Evolutionary conservation across 2,113 vertebrate genomes (phyloP).

Genomic region (Uria aalge): DNA sequence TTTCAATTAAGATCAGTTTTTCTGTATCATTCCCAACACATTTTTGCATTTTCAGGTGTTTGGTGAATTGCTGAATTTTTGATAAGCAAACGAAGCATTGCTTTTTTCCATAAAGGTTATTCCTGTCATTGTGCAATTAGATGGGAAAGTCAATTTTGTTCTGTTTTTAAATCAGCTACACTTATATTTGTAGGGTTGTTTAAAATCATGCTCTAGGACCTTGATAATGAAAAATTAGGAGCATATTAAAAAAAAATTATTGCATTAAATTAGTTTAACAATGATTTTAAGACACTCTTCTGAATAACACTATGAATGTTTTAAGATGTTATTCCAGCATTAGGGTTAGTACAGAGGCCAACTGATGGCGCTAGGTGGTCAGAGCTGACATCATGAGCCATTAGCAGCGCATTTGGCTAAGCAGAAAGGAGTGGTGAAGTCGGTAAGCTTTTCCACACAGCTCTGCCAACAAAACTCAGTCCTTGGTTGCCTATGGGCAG

Average conservation of each 20-base stretch:
- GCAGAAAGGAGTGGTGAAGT: background rate
- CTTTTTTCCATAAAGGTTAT: background rate
- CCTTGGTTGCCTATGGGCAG: background rate
- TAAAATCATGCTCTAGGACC: background rate
- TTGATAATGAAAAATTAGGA: background rate
- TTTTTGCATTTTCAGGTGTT: background rate
- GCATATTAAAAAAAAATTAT: background rate
- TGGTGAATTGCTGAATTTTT: background rate
- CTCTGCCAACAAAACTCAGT: background rate
- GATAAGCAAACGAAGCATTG: background rate
- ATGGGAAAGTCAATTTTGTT: background rate
- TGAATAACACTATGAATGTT: background rate
- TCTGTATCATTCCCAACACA: accelerated
- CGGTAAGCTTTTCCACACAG: background rate
- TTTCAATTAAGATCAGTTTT: background rate
- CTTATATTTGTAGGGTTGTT: background rate
- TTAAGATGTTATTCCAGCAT: background rate
- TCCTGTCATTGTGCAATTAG: background rate
- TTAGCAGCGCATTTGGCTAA: background rate
- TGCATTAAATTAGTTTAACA: background rate
- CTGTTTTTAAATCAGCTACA: background rate
- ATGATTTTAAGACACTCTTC: background rate
- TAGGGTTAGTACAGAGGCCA: background rate
- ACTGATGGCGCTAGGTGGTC: background rate
- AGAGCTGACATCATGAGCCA: background rate